Base-by-base conservation (phyloP, 2,113 vertebrate genomes). In the Formicarius rufipectus region DNA sequence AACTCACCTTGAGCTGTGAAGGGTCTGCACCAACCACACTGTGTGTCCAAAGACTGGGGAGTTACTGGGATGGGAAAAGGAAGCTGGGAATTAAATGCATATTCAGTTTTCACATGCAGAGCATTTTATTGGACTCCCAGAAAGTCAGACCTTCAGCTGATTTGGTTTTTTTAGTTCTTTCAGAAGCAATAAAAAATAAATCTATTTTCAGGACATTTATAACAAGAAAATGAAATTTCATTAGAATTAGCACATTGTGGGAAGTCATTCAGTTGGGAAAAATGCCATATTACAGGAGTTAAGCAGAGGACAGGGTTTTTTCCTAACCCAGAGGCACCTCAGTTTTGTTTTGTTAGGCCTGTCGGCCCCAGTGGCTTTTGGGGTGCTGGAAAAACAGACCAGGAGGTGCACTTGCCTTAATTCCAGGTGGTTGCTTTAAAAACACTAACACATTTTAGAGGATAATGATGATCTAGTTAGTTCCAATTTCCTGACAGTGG, bases 211-310 rank as follows among this genome's bases (percentile, higher is more conserved):
- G 63, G 45, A 45, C 56, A 21, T 5, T 50, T 56, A 30, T 66
- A n/a, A 64, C 40, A 19, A 71, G 56, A 72, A 75, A 78, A 62
- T 37, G 45, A 71, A 81, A 84, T 63, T 62, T 84, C 47, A 89
- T 68, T 60, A 71, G 84, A 74, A 93, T 77, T 71, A 95, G 55
- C 55, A 62, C 60, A 30, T 83, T 56, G 52, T 58, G 58, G 80
- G 52, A 81, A 94, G 33, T 45, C 3, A 22, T 60, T 82, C 19
- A 14, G n/a, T 78, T 71, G 7, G 39, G 56, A 72, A 73, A 87
- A 60, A 37, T 58, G n/a, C 22, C 20, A 5, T 89, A 30, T 33
- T 42, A 2, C 14, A 31, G 62, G 40, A 87, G 40, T 73, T 90
- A 87, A 69, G 23, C 42, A 87, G 66, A 77, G 47, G 40, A 78